These are phyloP conservation scores for Eupithecia pulchellata DNA, from an alignment of 2,888 invertebrate genomes.

Conservation along the genomic window DNA sequence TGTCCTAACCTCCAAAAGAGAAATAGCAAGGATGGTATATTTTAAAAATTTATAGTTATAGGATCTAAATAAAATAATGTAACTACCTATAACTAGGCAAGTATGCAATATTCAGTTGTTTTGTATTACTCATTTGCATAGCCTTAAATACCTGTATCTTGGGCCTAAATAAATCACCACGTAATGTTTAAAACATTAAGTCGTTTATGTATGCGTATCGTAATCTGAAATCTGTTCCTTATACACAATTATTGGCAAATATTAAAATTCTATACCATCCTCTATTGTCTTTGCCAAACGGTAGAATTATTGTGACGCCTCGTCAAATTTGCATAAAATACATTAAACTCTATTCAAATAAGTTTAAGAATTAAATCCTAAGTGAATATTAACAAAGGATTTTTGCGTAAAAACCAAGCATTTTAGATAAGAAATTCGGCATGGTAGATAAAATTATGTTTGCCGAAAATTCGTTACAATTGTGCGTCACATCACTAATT, in stretches of 20 bases:
- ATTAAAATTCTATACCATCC: constrained; percentile 28
- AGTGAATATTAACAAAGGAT: constrained; percentile 15
- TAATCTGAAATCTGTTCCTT: constrained; percentile 15
- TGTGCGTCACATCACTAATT: constrained; percentile 16
- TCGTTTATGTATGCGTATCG: constrained; percentile 23
- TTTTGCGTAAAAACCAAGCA: constrained; percentile 18
- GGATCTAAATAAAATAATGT: background rate
- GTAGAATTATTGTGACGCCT: constrained; percentile 7
- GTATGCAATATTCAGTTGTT: background rate
- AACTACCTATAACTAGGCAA: background rate
- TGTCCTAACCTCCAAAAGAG: too few species aligned
- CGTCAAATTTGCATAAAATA: constrained; percentile 17
- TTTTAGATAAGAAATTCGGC: constrained; percentile 12
- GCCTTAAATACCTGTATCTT: constrained; percentile 24
- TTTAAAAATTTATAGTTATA: too few species aligned
- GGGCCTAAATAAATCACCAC: constrained; percentile 20
- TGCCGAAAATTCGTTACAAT: constrained; percentile 20
- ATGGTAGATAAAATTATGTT: constrained; percentile 13
- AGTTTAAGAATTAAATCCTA: constrained; percentile 3
- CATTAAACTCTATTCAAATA: constrained; percentile 8
- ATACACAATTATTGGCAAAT: constrained; percentile 29
- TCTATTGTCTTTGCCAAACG: constrained; percentile 28
- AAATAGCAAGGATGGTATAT: too few species aligned
- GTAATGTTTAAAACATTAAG: constrained; percentile 29
- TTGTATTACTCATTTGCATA: constrained; percentile 7